A percentile compares a stretch with the other conserved stretches of the same genome.
phyloP scores from a whole-genome alignment of 2,113 vertebrate species.

The Polyodon spathula region DNA sequence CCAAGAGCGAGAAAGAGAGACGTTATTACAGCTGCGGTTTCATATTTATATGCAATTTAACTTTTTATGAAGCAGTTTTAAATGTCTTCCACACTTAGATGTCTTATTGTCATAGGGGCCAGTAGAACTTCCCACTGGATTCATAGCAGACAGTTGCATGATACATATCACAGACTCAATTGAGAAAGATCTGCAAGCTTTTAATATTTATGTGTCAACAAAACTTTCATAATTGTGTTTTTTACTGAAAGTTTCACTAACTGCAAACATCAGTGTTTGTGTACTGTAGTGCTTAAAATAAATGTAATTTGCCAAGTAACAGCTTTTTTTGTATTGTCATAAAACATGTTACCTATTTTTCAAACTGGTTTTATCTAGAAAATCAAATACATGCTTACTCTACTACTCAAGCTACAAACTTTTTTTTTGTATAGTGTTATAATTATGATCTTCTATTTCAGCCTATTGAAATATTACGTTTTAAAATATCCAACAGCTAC shows the following conservation, averaged over 20 bases:
- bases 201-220: slow-evolving; percentile 54
- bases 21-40: slow-evolving; percentile 34
- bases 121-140: slow-evolving; percentile 37
- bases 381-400: too few species aligned
- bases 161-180: slow-evolving; percentile 43
- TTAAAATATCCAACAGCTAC: too few species aligned
- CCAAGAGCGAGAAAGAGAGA: neutral
- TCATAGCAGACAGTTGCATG: slow-evolving; percentile 57
- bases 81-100: slow-evolving; percentile 59
- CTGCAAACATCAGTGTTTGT: slow-evolving; percentile 59
- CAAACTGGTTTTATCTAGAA: too few species aligned
- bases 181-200: slow-evolving; percentile 50
- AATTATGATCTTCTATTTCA: too few species aligned
- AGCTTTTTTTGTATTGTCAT: too few species aligned
- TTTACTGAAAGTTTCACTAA: slow-evolving; percentile 72
- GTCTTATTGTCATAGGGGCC: slow-evolving; percentile 45
- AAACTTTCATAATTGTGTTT: slow-evolving; percentile 51
- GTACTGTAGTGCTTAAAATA: slow-evolving; percentile 51
- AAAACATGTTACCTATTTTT: too few species aligned
- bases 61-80: slow-evolving; percentile 58
- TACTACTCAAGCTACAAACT: too few species aligned
- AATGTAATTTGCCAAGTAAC: too few species aligned
- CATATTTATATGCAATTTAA: slow-evolving; percentile 75
- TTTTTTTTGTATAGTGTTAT: too few species aligned
- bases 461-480: too few species aligned